phyloP scores from a whole-genome alignment of 2,888 invertebrate genomes.

The Heliconius aoede region DNA sequence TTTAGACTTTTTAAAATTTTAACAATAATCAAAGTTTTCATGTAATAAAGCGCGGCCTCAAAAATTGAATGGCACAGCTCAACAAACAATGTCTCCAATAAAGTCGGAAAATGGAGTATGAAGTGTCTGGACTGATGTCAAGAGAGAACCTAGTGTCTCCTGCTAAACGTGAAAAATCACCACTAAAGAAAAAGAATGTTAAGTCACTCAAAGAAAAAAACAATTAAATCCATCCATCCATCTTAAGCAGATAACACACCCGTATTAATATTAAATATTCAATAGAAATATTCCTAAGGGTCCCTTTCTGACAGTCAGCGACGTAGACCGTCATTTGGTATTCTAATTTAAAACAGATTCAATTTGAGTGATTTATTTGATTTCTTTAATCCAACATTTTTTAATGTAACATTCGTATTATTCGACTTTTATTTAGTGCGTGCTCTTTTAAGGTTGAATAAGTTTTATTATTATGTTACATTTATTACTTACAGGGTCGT shows the following conservation, averaged over 20 bases:
- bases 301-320: conserved; percentile 23
- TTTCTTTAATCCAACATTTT: conserved; percentile 33
- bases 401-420: conserved; percentile 31
- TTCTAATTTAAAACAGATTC: conserved; percentile 44
- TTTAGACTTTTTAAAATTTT: not conserved
- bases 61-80: too few relatives aligned
- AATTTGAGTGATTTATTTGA: conserved; percentile 41
- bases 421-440: conserved; percentile 20
- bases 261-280: conserved; percentile 8
- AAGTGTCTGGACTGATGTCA: too few relatives aligned
- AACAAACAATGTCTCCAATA: too few relatives aligned
- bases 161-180: too few relatives aligned
- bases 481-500: not conserved
- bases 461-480: not conserved
- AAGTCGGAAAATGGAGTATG: too few relatives aligned
- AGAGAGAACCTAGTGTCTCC: too few relatives aligned
- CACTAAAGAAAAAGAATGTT: not conserved
- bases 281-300: conserved; percentile 13
- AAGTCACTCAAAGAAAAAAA: not conserved
- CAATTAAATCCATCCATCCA: conserved; percentile 1
- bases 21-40: too few relatives aligned
- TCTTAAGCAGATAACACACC: not conserved
- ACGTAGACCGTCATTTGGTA: conserved; percentile 40
- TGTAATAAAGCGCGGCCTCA: too few relatives aligned
- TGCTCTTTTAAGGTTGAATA: not conserved